Conservation (phyloP, 2,113 vertebrate genomes). For the Mandrillus leucophaeus region DNA sequence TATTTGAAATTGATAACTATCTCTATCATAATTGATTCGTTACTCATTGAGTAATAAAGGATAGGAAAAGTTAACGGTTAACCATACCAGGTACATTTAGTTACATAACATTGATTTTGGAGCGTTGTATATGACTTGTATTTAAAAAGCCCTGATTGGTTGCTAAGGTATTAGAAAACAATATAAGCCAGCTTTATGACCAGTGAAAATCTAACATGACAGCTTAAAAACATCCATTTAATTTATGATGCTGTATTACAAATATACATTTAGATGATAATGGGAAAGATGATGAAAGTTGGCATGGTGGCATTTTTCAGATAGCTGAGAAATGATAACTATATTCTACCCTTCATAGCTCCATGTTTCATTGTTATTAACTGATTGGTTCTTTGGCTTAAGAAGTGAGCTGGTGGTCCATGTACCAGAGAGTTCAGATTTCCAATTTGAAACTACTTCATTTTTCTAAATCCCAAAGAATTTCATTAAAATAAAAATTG, state of each 20-base stretch:
- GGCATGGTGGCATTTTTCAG: slow-evolving; percentile 40
- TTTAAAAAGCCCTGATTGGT: slow-evolving; percentile 15
- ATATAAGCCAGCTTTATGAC: background rate
- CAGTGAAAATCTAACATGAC: slow-evolving; percentile 23
- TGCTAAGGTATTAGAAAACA: slow-evolving; percentile 48
- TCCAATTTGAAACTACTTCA: slow-evolving; percentile 13
- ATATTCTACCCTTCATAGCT: background rate
- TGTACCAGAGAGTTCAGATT: background rate
- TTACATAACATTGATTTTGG: slow-evolving; percentile 38
- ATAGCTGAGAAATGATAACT: slow-evolving; percentile 50
- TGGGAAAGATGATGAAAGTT: slow-evolving; percentile 48
- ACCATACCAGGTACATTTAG: background rate
- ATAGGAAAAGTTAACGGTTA: slow-evolving; percentile 33
- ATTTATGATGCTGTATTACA: slow-evolving; percentile 42
- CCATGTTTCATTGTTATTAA: background rate
- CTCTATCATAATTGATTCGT: background rate
- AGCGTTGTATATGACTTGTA: background rate
- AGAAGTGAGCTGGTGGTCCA: background rate
- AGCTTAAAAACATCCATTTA: slow-evolving; percentile 45
- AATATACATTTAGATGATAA: slow-evolving; percentile 52
- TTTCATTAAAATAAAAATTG: slow-evolving; percentile 40
- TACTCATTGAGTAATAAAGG: slow-evolving; percentile 20
- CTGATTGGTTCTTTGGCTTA: background rate
- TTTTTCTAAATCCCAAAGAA: slow-evolving; percentile 33
- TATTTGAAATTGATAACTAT: background rate